Evolutionary conservation across 1,140 invertebrate species (phyloP).

Genomic region (Leptopilina clavipes): DNA sequence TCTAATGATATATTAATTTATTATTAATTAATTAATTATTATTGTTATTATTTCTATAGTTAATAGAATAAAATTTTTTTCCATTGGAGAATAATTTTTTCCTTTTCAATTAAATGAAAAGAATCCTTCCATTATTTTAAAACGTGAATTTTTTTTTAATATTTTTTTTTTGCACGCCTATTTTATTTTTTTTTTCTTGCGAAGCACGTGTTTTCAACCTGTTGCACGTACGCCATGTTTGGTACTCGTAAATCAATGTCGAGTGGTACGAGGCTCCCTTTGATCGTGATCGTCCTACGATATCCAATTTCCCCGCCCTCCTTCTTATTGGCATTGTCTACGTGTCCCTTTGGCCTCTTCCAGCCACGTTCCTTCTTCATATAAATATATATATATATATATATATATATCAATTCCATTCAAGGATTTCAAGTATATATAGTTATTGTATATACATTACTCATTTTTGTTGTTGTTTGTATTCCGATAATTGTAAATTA

Average conservation of each 20-base stretch:
- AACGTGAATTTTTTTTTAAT: background rate
- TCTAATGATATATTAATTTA: too few species aligned
- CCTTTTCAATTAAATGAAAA: too few species aligned
- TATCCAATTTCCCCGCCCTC: constrained; percentile 32
- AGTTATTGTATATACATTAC: too few species aligned
- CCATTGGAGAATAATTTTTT: too few species aligned
- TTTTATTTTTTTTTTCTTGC: background rate
- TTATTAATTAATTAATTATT: too few species aligned
- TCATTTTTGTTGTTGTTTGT: background rate
- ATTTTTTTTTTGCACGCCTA: background rate
- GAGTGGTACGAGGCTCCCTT: constrained; percentile 16
- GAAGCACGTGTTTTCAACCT: constrained; percentile 27
- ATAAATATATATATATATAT: background rate
- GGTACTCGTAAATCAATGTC: constrained; percentile 21
- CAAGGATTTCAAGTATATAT: constrained; percentile 26
- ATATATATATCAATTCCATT: constrained; percentile 21
- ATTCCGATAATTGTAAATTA: background rate
- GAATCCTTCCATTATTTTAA: too few species aligned
- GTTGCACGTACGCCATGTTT: constrained; percentile 24
- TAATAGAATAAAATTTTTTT: too few species aligned
- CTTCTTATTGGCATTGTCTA: constrained; percentile 23
- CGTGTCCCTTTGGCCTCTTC: constrained; percentile 34
- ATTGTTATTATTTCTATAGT: too few species aligned
- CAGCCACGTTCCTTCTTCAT: constrained; percentile 36
- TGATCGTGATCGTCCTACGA: constrained; percentile 23